These are phyloP conservation scores for Verasper variegatus DNA, from an alignment of 2,113 vertebrate species.

Conservation along the genomic window DNA sequence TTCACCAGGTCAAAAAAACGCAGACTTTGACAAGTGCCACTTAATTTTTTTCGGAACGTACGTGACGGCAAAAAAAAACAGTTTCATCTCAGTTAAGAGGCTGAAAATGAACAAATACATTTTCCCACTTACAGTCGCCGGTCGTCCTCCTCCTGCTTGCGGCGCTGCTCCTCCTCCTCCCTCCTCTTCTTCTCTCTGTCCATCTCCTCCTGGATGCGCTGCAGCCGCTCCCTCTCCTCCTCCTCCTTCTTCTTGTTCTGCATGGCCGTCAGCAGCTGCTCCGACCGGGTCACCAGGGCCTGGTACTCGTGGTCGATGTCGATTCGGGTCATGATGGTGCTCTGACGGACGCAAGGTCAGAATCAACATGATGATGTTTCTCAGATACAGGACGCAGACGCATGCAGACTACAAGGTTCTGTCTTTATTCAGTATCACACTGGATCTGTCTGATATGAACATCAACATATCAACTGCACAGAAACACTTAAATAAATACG, in stretches of 20 bases:
- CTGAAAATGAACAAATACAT: background rate
- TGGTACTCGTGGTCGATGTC: conserved; percentile 92
- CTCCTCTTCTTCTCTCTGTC: conserved; percentile 89
- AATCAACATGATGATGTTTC: too few species aligned
- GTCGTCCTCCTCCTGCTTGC: conserved; percentile 91
- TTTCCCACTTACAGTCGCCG: conserved; percentile 86
- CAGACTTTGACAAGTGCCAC: background rate
- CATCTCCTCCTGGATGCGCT: conserved; percentile 95
- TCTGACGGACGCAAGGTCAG: conserved; percentile 65
- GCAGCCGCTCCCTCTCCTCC: conserved; percentile 91
- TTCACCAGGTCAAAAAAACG: background rate
- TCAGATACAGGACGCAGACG: too few species aligned
- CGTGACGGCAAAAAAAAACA: too few species aligned
- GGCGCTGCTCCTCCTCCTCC: conserved; percentile 88
- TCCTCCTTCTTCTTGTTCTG: conserved; percentile 96
- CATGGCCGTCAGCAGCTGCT: conserved; percentile 88
- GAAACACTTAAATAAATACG: too few species aligned
- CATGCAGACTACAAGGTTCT: too few species aligned
- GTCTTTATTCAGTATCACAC: too few species aligned
- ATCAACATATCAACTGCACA: too few species aligned
- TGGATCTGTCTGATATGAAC: too few species aligned
- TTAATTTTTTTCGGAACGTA: background rate
- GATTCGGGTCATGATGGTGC: conserved; percentile 87
- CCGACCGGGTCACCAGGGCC: conserved; percentile 89
- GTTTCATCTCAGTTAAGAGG: background rate